Evolutionary conservation across 2,797 vertebrate species (phyloP), one percentile per base, ranked within the genome.

Genomic region (Nannoperca australis): DNA sequence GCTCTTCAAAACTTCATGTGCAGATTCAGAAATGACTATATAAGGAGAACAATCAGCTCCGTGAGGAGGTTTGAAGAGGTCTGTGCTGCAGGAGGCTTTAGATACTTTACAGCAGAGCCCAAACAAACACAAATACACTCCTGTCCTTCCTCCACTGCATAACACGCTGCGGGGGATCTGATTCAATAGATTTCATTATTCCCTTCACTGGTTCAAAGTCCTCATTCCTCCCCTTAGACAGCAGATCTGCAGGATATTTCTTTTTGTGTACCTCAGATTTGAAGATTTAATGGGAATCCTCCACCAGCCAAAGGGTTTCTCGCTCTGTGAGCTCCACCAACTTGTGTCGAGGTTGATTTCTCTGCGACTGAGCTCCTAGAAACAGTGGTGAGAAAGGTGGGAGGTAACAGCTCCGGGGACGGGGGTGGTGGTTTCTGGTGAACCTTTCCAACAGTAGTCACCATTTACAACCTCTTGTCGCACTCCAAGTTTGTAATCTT

Each of bases 1-100:
- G 12, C 10, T 61, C 32, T 36, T 63, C 50, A 73, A 30, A 72
- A 58, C 42, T 51, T 47, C 22, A 34, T 47, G 18, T 49, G 42
- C 32, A 45, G 65, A 70, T 62, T 75, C 22, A 42, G 73, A 75
- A 66, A 76, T 86, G 85, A 63, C 90, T 85, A 89, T 90, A 90
- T 81, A 92, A 83, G 89, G 88, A 27, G 36, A 82, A 76, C 14
- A 42, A 30, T 63, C 56, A 18, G 53, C 32, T 22, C 1, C 2
- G n/a, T 17, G 64, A 53, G n/a, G 69, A 63, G 62, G 66, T 79
- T 50, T 63, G 11, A 59, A 32, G 61, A 63, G 34, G 36, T 65
- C 66, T 51, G 72, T 56, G 59, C 66, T 56, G 70, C 63, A 50
- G 63, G 42, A 67, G 45, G 8, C 27, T 66, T 55, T 4, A 50